These are phyloP conservation scores for Alethe diademata DNA, from an alignment of 2,113 vertebrate species.

Conservation along the genomic window DNA sequence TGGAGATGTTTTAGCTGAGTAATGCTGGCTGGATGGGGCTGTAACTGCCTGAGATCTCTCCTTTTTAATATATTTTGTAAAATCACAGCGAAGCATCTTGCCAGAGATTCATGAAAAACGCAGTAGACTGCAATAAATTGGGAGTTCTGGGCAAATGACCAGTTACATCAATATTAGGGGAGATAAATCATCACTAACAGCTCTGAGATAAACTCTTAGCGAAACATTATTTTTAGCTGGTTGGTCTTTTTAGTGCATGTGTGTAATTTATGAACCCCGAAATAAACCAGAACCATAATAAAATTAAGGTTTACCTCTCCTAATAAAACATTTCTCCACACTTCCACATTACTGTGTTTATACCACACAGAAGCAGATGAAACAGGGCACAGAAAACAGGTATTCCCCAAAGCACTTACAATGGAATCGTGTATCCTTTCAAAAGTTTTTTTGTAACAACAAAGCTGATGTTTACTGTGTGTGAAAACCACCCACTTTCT, in stretches of 20 bases:
- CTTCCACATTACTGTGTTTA: background rate
- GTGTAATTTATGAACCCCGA: background rate
- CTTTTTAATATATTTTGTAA: background rate
- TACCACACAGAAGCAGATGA: background rate
- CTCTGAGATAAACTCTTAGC: background rate
- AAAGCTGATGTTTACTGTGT: background rate
- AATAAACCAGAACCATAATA: background rate
- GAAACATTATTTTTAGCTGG: background rate
- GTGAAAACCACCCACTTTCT: background rate
- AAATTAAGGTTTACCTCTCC: background rate
- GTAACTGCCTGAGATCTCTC: background rate
- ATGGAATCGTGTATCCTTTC: background rate
- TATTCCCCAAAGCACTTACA: background rate
- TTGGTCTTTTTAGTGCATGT: background rate
- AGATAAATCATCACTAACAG: background rate
- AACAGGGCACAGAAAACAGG: background rate
- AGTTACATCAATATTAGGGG: background rate
- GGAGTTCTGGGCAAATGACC: constrained; percentile 19
- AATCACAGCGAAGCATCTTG: background rate
- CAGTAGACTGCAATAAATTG: background rate
- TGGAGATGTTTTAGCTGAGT: background rate
- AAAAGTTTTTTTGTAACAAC: background rate
- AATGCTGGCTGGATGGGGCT: background rate
- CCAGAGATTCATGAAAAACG: background rate
- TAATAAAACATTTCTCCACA: background rate